A percentile compares a stretch with the other conserved stretches of the same genome.
phyloP scores from a whole-genome alignment of 2,797 vertebrate species.

The Neosalanx taihuensis region DNA sequence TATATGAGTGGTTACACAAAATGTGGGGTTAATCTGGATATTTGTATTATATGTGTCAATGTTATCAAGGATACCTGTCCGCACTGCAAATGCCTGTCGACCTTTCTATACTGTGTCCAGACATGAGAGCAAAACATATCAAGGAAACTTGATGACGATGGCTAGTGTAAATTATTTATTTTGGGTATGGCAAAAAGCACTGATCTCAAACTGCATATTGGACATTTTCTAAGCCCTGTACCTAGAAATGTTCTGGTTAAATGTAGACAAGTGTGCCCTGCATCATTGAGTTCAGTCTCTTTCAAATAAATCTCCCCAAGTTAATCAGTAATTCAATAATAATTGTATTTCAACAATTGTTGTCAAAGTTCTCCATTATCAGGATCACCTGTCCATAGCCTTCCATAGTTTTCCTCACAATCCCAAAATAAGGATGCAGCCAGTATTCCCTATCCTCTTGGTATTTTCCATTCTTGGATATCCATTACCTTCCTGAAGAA shows the following conservation, averaged over 20 bases:
- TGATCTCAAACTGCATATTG: conserved; percentile 37
- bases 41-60: too few relatives aligned
- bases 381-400: conserved; percentile 35
- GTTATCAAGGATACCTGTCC: too few relatives aligned
- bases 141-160: conserved; percentile 39
- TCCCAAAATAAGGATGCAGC: conserved; percentile 8
- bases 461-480: background rate
- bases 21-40: too few relatives aligned
- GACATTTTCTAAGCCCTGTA: conserved; percentile 34
- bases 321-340: background rate
- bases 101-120: too few relatives aligned
- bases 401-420: conserved; percentile 34
- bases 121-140: background rate
- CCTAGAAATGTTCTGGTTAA: background rate
- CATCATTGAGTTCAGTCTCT: background rate
- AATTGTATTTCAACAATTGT: background rate
- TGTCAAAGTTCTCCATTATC: conserved; percentile 15
- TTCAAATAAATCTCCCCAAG: background rate
- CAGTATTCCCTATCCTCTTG: conserved; percentile 26
- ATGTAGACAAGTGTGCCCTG: background rate
- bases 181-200: conserved; percentile 8
- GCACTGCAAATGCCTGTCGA: too few relatives aligned
- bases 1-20: background rate
- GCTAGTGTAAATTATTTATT: conserved; percentile 59
- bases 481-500: conserved; percentile 39